Evolutionary conservation across 2,797 vertebrate genomes (phyloP), one percentile per base, ranked within the genome.

Genomic region (Phyllotis vaccarum): DNA sequence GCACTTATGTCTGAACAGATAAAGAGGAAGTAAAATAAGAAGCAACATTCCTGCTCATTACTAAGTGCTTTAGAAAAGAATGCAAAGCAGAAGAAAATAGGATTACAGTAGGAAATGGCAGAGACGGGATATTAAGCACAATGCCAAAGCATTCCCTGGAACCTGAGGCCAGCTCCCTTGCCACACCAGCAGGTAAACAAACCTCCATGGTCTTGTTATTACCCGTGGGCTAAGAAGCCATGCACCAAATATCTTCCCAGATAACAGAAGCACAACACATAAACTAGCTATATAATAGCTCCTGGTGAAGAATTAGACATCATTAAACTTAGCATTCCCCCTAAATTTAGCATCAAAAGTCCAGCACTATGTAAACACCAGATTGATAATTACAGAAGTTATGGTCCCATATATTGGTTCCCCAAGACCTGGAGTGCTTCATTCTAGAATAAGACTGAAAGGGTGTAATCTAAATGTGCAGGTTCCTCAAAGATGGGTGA

Each of bases 1-100:
- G 68, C 46, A 52, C 43, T 62, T 22, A 27, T 6, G 22, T 91
- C 34, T 70, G n/a, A 70, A 94, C 14, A 78, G 90, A 90, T 58
- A 58, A 29, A 86, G 22, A 88, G 46, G 81, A 90, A 79, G 40
- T 34, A 37, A 92, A 88, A 93, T 24, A 52, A 93, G 76, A 93
- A 90, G 66, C 22, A 81, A 64, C 5, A 49, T 7, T n/a, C 78
- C 2, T 83, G 83, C 74, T 62, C n/a, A 75, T 34, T 56, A 82
- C 27, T 68, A 70, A 94, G 34, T 1, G 14, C 17, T 62, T 43
- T 11, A 2, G 74, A 78, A 72, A 81, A 81, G 21, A 66, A 43
- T 17, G 49, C 58, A 60, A 16, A 6, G 64, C 76, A 66, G n/a
- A 90, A 86, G 34, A 76, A 92, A 40, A 58, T 6, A 92, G 64